phyloP scores from a whole-genome alignment of 2,797 vertebrate genomes.

The Dermochelys coriacea region DNA sequence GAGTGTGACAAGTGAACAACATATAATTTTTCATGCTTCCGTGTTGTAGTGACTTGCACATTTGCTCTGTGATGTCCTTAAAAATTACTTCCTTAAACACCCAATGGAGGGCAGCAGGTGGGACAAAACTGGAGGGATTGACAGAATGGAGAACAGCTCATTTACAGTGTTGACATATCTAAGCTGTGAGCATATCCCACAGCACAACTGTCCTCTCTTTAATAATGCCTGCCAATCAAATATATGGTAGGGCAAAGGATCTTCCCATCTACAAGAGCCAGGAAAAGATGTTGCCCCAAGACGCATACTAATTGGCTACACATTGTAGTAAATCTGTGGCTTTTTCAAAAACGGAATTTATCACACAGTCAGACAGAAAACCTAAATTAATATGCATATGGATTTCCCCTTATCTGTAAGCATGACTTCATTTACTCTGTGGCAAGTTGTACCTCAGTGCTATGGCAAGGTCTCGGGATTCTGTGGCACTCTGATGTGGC shows the following conservation, averaged over 20 bases:
- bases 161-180: slow-evolving; percentile 66
- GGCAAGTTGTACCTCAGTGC: background rate
- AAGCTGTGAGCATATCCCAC: slow-evolving; percentile 61
- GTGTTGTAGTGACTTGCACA: background rate
- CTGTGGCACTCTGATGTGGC: fast-evolving
- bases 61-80: slow-evolving; percentile 33
- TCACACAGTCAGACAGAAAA: background rate
- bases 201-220: slow-evolving; percentile 65
- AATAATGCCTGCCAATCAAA: slow-evolving; percentile 72
- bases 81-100: slow-evolving; percentile 31
- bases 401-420: background rate
- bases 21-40: background rate
- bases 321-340: slow-evolving; percentile 35
- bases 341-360: slow-evolving; percentile 13
- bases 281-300: slow-evolving; percentile 47
- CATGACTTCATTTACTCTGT: background rate
- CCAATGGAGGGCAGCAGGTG: slow-evolving; percentile 46
- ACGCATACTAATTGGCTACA: slow-evolving; percentile 49
- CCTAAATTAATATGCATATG: background rate
- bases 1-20: slow-evolving; percentile 19
- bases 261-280: slow-evolving; percentile 30
- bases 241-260: background rate
- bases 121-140: slow-evolving; percentile 35
- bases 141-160: slow-evolving; percentile 26
- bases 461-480: background rate